Base-by-base conservation (phyloP, 1,140 invertebrate species). In the Heliconius hewitsoni region DNA sequence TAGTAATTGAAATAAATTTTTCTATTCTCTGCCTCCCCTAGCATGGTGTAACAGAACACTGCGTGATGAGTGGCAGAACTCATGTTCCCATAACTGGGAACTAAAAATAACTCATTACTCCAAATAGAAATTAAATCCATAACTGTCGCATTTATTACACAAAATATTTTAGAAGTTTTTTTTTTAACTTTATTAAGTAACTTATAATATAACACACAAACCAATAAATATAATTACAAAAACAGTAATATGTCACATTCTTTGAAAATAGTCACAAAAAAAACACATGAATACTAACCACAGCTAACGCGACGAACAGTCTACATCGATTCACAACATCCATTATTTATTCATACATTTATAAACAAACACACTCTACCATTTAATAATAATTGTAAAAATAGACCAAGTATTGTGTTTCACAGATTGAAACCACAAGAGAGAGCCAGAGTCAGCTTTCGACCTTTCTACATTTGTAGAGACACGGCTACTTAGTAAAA, bases 401-500 rank as follows among this genome's bases (percentile, higher is more conserved):
- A 66, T 66, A 66, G 23, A 66, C 27, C 60, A 30, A 66, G 23
- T 30, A 66, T 66, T 66, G 60, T 66, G 27, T 66, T 66, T 70
- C 74, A 60, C 60, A 66, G 13, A 76, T 46, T 30, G 57, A 76
- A 71, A 76, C 74, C 57, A 66, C 74, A 37, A 66, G 34, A 46
- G 74, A 19, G 57, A 77, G 19, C 70, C 60, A 50, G 39, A 77
- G 30, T 77, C 60, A 50, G 39, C 70, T 71, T 71, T 77, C 73
- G 73, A 83, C 85, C 85, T 87, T 87, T 86, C 84, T 81, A 86
- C 71, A 66, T 66, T 66, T 66, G 89, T 89, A 84, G 87, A 91
- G 92, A 93, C 92, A 93, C 85, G 86, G 89, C 91, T 93, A 93
- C 91, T 94, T 91, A 94, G 91, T 89, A 87, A 94, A 94, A 94